phyloP scores from a whole-genome alignment of 2,888 invertebrate species.

The Morpho achilles region DNA sequence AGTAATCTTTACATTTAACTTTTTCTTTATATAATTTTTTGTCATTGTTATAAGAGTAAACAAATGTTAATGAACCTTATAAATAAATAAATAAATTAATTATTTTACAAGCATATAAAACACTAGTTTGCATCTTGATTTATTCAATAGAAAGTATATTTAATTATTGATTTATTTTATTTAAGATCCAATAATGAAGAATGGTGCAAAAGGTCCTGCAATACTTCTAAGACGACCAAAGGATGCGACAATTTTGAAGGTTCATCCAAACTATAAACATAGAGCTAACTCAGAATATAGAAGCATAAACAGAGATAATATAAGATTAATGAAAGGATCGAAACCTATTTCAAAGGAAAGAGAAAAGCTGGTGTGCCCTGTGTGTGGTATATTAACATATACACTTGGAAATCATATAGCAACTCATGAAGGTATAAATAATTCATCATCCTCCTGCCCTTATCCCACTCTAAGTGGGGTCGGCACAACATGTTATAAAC shows the following conservation, averaged over 20 bases:
- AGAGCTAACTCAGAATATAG: constrained; percentile 31
- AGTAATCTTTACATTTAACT: no score
- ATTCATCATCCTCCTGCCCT: background rate
- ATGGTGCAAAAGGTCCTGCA: constrained; percentile 64
- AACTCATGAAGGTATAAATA: constrained; percentile 64
- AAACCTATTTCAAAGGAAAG: constrained; percentile 49
- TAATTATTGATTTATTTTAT: background rate
- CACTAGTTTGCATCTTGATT: no score
- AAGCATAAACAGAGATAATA: constrained; percentile 41
- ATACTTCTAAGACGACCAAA: constrained; percentile 67
- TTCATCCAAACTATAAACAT: constrained; percentile 50
- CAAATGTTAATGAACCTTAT: no score
- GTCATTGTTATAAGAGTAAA: no score
- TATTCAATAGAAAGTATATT: no score
- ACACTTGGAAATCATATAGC: constrained; percentile 69
- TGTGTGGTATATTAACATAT: constrained; percentile 71
- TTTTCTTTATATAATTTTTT: no score
- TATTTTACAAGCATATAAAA: no score
- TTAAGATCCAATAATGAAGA: constrained; percentile 66
- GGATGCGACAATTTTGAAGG: constrained; percentile 64
- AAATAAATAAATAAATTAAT: no score
- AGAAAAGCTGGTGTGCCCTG: constrained; percentile 72
- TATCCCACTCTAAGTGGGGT: no score
- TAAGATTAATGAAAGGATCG: constrained; percentile 43
- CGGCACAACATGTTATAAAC: no score